Evolutionary conservation across 2,888 invertebrate genomes (phyloP).

Genomic region (Tetragonula carbonaria): DNA sequence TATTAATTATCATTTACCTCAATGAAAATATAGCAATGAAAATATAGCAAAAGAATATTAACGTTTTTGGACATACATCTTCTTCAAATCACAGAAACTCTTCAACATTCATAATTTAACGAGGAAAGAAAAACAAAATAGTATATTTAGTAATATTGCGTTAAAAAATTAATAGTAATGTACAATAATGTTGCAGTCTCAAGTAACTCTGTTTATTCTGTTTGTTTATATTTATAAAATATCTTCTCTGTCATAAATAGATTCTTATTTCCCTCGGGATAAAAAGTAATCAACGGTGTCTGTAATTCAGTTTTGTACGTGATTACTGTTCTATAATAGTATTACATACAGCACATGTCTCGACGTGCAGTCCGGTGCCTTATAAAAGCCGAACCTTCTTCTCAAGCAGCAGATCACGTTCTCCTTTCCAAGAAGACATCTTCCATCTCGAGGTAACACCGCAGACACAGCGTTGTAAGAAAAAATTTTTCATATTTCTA

Average conservation of each 20-base stretch:
- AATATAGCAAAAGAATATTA: not conserved
- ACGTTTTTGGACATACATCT: not conserved
- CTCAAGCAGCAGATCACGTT: conserved; percentile 59
- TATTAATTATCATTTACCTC: not conserved
- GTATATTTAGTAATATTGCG: not conserved
- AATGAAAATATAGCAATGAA: not conserved
- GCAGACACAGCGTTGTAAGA: not conserved
- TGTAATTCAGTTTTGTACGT: conserved; percentile 66
- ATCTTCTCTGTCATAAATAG: not conserved
- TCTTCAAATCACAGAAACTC: not conserved
- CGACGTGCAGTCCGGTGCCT: conserved; percentile 40
- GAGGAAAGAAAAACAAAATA: not conserved
- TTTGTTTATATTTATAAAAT: not conserved
- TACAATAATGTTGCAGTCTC: not conserved
- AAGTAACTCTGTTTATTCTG: not conserved
- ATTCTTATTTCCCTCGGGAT: conserved; percentile 73
- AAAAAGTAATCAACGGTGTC: conserved; percentile 63
- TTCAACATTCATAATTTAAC: not conserved
- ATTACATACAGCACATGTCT: conserved; percentile 34
- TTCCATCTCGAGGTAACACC: conserved; percentile 45
- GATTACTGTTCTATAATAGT: conserved; percentile 57
- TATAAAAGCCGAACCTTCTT: conserved; percentile 73
- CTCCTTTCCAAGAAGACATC: conserved; percentile 50
- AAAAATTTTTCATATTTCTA: too few relatives aligned
- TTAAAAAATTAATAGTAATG: not conserved